Conservation (phyloP, 2,113 vertebrate genomes). For the Hippocampus zosterae region DNA sequence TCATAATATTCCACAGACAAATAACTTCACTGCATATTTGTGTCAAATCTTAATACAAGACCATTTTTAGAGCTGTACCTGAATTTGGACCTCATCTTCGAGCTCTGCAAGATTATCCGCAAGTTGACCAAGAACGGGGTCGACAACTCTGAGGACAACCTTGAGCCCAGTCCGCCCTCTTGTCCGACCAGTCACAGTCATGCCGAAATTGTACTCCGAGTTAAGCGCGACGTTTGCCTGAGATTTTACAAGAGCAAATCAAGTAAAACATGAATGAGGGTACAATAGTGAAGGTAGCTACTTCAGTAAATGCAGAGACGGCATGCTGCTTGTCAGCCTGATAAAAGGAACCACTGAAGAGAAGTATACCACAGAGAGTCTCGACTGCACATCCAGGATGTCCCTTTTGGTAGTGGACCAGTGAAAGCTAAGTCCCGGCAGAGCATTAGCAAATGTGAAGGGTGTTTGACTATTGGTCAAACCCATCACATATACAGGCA, state of each 20-base stretch:
- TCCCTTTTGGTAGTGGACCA: slow-evolving; percentile 92
- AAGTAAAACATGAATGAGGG: slow-evolving; percentile 35
- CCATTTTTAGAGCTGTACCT: slow-evolving; percentile 67
- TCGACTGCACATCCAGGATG: slow-evolving; percentile 80
- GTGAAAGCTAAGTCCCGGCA: slow-evolving; percentile 84
- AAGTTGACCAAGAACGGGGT: slow-evolving; percentile 77
- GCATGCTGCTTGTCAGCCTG: slow-evolving; percentile 27
- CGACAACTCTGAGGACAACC: slow-evolving; percentile 76
- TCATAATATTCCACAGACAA: slow-evolving; percentile 24
- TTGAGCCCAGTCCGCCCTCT: slow-evolving; percentile 86
- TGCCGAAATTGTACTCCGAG: slow-evolving; percentile 83
- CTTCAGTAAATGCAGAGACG: slow-evolving; percentile 19
- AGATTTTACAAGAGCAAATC: slow-evolving; percentile 34
- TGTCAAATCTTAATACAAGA: background rate
- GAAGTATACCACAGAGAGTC: slow-evolving; percentile 81
- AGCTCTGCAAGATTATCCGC: slow-evolving; percentile 65
- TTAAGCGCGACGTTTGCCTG: slow-evolving; percentile 83
- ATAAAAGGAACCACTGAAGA: slow-evolving; percentile 25
- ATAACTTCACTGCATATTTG: slow-evolving; percentile 13
- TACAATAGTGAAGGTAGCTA: slow-evolving; percentile 14
- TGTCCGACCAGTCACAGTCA: slow-evolving; percentile 79
- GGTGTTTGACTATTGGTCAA: slow-evolving; percentile 87
- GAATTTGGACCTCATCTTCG: slow-evolving; percentile 88
- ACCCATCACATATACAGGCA: slow-evolving; percentile 90
- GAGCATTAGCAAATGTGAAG: slow-evolving; percentile 87